Evolutionary conservation across 2,113 vertebrate species (phyloP), one percentile per base, ranked within the genome.

Genomic region (Hypocryptadius cinnamomeus): DNA sequence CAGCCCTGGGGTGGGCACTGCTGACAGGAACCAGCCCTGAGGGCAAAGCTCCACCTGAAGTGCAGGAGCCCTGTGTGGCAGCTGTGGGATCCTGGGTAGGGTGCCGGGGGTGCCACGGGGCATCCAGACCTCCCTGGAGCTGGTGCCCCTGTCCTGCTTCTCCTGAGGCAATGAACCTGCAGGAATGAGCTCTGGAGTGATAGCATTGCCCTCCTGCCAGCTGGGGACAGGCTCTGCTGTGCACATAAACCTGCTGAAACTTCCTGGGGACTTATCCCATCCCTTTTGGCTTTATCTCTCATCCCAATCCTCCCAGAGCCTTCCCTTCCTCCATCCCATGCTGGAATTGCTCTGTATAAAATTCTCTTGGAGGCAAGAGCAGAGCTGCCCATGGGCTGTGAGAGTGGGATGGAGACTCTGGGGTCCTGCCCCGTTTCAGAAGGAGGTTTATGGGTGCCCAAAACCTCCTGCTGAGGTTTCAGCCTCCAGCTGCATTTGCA

Each of bases 81-180:
- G 50, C 47, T 0, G 0, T 31, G 30, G 53, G 30, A 33, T 13
- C 39, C 57, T 2, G 9, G 21, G 7, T n/a, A n/a, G n/a, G 35
- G 24, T n/a, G 31, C 8, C 14, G 21, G 15, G 35, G 37, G 33
- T 63, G 33, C 70, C 14, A 6, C 0, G 10, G 48, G 56, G 35
- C 30, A 70, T 50, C 25, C 74, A 14, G 9, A 3, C 0, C 6
- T 24, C 28, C 3, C 31, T 56, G 79, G 24, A 56, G 72, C 44
- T 47, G 20, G 3, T 14, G 37, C 44, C 40, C 53, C 47, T 81
- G 30, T 20, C 33, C 42, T 5, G 3, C 18, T 23, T 6, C 42
- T 74, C 16, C 74, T 51, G 28, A n/a, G 54, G 51, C 28, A 45
- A 28, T 18, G 15, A 65, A 19, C 13, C 28, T 19, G 11, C 10